Conservation (phyloP, 2,888 invertebrate genomes). For the Polydesmus complanatus region DNA sequence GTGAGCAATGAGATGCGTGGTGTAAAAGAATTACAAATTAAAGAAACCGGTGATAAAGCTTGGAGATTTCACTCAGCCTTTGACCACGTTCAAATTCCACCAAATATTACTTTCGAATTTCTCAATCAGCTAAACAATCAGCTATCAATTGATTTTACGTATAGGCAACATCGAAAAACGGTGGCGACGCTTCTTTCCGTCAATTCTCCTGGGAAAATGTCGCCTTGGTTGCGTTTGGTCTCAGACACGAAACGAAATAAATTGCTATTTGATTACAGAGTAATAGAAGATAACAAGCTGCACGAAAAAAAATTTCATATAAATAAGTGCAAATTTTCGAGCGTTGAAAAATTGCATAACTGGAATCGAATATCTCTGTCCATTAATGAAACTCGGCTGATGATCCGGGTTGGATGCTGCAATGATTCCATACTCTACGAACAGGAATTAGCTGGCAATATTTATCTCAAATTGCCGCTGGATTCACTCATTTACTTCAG, state of each 20-base stretch:
- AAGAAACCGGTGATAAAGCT: not conserved
- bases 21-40: slow-evolving; percentile 4
- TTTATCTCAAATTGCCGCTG: slow-evolving; percentile 13
- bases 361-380: slow-evolving; percentile 12
- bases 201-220: slow-evolving; percentile 17
- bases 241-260: slow-evolving; percentile 14
- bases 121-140: not conserved
- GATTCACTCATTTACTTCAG: slow-evolving; percentile 17
- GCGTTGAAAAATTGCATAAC: slow-evolving; percentile 2
- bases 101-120: not conserved
- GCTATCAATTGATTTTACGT: slow-evolving; percentile 5
- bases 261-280: slow-evolving; percentile 14
- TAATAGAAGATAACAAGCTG: slow-evolving; percentile 10
- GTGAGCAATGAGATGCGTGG: slow-evolving; percentile 11
- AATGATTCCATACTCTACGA: not conserved
- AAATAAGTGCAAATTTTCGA: not conserved
- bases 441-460: slow-evolving; percentile 11
- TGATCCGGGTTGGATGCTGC: slow-evolving; percentile 10
- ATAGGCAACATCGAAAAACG: slow-evolving; percentile 16
- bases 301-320: slow-evolving; percentile 14
- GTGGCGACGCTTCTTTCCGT: slow-evolving; percentile 16
- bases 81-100: slow-evolving; percentile 16
- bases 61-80: slow-evolving; percentile 17
- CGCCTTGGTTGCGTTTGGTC: slow-evolving; percentile 16
- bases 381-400: not conserved